A percentile compares a stretch with the other conserved stretches of the same genome.
These are phyloP conservation scores for Anoura caudifer DNA, from an alignment of 2,113 vertebrate species.

Conservation along the genomic window DNA sequence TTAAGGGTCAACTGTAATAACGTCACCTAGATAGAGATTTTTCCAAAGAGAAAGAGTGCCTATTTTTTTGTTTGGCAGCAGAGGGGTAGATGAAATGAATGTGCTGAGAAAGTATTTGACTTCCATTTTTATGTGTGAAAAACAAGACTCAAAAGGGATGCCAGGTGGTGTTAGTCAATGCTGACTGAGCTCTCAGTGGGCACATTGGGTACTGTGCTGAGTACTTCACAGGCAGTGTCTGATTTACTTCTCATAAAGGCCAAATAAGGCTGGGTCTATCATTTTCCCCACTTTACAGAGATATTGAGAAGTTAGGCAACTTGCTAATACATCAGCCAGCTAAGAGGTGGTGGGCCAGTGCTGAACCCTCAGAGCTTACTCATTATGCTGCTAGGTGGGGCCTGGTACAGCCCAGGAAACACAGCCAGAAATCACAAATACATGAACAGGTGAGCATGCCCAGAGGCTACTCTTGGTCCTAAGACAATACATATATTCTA, in stretches of 20 bases:
- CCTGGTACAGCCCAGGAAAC: neutral
- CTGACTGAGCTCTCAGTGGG: neutral
- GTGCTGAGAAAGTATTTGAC: neutral
- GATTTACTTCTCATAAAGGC: neutral
- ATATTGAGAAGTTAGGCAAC: neutral
- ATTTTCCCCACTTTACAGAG: neutral
- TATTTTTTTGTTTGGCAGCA: neutral
- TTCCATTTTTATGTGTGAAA: neutral
- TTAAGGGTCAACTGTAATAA: neutral
- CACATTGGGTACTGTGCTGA: no score
- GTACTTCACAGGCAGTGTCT: neutral
- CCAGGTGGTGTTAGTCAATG: neutral
- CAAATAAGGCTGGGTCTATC: neutral
- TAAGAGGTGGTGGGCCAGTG: rapidly evolving
- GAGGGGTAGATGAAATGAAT: neutral
- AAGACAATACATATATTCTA: neutral
- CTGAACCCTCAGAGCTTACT: no score
- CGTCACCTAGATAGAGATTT: neutral
- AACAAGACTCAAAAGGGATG: neutral
- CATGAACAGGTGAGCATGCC: neutral
- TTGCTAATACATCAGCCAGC: neutral
- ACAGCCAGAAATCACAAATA: neutral
- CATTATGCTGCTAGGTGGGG: neutral
- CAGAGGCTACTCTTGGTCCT: neutral
- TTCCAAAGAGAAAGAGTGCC: neutral